Percentiles rank a stretch among this genome's conserved stretches.
Conservation (phyloP, 2,797 vertebrate genomes). For the Sciaenops ocellatus region DNA sequence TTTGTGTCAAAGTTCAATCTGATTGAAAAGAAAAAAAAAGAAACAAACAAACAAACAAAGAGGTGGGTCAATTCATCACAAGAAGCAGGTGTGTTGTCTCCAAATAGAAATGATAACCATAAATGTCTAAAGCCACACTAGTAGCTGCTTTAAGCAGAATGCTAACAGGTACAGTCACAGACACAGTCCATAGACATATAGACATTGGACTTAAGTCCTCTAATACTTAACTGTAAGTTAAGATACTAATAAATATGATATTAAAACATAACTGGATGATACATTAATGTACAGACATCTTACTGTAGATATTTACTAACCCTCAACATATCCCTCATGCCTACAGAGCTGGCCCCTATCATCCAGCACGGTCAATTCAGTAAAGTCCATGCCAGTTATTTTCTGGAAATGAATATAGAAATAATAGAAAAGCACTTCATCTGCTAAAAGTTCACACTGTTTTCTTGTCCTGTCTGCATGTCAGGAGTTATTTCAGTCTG, state of each 20-base stretch:
- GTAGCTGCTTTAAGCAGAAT: neutral
- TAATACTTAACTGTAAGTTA: neutral
- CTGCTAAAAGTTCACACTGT: neutral
- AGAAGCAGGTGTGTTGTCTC: neutral
- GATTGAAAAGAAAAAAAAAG: neutral
- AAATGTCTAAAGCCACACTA: neutral
- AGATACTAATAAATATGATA: neutral
- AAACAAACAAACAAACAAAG: no score
- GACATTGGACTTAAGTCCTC: neutral
- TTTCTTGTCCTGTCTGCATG: conserved; percentile 2
- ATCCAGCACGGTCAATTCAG: neutral
- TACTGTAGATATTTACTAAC: neutral
- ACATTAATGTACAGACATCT: neutral
- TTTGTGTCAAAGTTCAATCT: neutral
- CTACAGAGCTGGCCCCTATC: neutral
- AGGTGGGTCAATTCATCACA: neutral
- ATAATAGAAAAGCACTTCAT: neutral
- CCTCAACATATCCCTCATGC: neutral
- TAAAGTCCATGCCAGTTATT: neutral
- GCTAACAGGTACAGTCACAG: neutral
- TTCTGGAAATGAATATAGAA: neutral
- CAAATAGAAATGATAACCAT: neutral
- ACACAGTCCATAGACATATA: no score
- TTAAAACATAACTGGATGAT: neutral
- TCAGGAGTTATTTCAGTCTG: conserved; percentile 2